Percentiles rank a stretch among this genome's conserved stretches.
Conservation (phyloP, 1,140 invertebrate genomes). For the Drosophila auraria region DNA sequence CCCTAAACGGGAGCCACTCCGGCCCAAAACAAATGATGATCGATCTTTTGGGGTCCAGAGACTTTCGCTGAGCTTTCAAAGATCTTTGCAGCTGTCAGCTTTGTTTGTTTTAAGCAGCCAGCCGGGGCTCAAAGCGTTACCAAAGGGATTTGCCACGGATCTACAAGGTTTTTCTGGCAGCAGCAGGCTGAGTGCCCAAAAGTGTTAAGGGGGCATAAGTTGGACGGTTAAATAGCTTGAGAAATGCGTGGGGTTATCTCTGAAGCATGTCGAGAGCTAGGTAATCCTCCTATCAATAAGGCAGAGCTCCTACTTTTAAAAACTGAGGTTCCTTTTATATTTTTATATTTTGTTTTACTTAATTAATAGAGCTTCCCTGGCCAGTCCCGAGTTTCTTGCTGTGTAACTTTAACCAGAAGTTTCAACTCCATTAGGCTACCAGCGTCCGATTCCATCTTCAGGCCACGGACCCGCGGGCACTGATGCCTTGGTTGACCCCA, state of each 20-base stretch:
- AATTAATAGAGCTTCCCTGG: too few relatives aligned
- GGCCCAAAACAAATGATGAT: constrained; percentile 79
- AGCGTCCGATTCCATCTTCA: constrained; percentile 54
- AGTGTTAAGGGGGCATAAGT: constrained; percentile 6
- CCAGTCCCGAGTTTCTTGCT: constrained; percentile 2
- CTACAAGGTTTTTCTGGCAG: constrained; percentile 64
- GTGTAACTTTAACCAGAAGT: constrained; percentile 41
- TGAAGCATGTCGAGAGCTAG: neutral
- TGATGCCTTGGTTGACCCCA: constrained; percentile 68
- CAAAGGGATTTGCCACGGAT: constrained; percentile 81
- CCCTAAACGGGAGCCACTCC: constrained; percentile 74
- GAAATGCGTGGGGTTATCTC: constrained; percentile 6
- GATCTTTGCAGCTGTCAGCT: constrained; percentile 72
- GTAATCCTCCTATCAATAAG: neutral
- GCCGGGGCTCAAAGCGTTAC: constrained; percentile 68
- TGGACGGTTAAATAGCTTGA: neutral
- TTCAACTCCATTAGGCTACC: constrained; percentile 56
- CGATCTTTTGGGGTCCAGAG: constrained; percentile 62
- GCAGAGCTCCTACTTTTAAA: neutral
- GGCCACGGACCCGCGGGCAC: constrained; percentile 40
- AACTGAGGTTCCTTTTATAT: too few relatives aligned
- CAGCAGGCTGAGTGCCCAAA: constrained; percentile 21
- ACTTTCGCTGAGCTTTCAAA: constrained; percentile 64
- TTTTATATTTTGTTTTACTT: neutral
- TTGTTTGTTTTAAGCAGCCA: constrained; percentile 78